Percentiles rank a stretch among this genome's conserved stretches.
Conservation (phyloP, 1,140 invertebrate genomes). For the Diabrotica undecimpunctata region DNA sequence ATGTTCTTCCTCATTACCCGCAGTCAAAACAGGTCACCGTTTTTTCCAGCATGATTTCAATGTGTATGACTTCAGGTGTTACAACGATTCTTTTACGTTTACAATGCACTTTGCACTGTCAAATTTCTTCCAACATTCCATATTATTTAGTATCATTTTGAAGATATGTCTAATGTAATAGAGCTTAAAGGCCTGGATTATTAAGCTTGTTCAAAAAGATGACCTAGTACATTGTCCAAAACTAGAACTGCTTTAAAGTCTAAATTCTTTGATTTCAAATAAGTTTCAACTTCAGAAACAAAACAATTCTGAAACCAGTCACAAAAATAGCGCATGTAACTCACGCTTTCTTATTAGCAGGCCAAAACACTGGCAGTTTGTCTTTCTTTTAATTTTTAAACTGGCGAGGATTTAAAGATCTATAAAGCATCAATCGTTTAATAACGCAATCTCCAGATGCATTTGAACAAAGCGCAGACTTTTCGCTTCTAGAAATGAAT, state of each 20-base stretch:
- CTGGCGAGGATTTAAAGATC: background rate
- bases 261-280: too few relatives aligned
- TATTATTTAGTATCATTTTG: conserved; percentile 20
- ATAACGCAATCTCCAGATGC: background rate
- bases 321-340: background rate
- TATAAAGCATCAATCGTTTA: background rate
- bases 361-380: background rate
- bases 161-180: conserved; percentile 30
- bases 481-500: too few relatives aligned
- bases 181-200: conserved; percentile 44
- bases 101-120: conserved; percentile 7
- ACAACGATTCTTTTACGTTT: too few relatives aligned
- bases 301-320: background rate
- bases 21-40: too few relatives aligned
- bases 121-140: conserved; percentile 23
- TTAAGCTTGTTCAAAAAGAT: conserved; percentile 43
- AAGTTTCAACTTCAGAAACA: too few relatives aligned
- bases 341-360: background rate
- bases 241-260: too few relatives aligned
- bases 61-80: too few relatives aligned
- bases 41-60: too few relatives aligned
- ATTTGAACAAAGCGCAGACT: background rate
- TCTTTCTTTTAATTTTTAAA: background rate
- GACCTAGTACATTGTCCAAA: conserved; percentile 42
- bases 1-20: too few relatives aligned